Evolutionary conservation across 1,140 invertebrate genomes (phyloP).

Genomic region (Trichonephila inaurata): DNA sequence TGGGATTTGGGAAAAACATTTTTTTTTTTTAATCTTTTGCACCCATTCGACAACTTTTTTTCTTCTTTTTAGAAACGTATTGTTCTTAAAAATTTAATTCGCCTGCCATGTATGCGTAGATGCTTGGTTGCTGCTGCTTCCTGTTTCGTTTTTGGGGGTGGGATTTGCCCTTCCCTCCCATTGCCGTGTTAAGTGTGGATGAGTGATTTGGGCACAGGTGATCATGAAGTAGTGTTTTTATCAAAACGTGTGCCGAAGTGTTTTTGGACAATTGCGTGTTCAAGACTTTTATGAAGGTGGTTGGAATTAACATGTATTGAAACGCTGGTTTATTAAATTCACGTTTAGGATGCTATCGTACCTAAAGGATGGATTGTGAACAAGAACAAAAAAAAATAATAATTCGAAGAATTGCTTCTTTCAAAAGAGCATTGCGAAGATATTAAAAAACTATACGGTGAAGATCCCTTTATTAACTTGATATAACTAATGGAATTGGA

Average conservation of each 20-base stretch:
- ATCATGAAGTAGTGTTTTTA: not conserved
- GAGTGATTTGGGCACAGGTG: not conserved
- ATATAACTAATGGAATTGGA: too few relatives aligned
- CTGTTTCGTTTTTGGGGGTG: not conserved
- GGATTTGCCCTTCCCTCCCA: not conserved
- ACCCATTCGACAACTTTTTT: not conserved
- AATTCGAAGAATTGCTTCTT: too few relatives aligned
- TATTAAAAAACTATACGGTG: too few relatives aligned
- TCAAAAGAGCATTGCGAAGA: too few relatives aligned
- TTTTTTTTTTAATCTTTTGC: not conserved
- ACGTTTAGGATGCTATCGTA: too few relatives aligned
- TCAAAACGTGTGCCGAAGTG: not conserved
- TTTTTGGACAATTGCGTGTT: not conserved
- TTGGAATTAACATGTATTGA: not conserved
- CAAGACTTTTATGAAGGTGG: not conserved
- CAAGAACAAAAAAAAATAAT: too few relatives aligned
- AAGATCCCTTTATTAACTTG: too few relatives aligned
- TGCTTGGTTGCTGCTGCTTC: not conserved
- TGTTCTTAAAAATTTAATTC: slow-evolving; percentile 59
- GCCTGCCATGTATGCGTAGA: slow-evolving; percentile 21
- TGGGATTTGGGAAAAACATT: slow-evolving; percentile 32
- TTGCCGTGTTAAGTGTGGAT: slow-evolving; percentile 20
- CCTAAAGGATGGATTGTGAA: too few relatives aligned
- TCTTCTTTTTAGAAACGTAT: slow-evolving; percentile 8
- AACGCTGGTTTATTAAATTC: not conserved